Conservation (phyloP, 2,113 vertebrate genomes). For the Mellivora capensis region DNA sequence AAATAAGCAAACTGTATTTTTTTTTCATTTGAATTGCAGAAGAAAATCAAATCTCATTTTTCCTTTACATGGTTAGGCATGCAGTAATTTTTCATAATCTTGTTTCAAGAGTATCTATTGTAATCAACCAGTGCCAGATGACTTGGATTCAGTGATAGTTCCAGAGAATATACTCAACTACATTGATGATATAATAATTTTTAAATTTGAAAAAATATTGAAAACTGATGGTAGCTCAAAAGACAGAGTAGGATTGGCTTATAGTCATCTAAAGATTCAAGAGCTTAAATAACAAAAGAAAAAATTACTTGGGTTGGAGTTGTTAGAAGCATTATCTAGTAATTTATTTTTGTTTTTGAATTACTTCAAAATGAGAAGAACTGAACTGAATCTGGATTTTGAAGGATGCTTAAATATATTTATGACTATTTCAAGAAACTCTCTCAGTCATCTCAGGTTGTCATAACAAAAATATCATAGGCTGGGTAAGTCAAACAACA, state of each 20-base stretch:
- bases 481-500: background rate
- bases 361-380: background rate
- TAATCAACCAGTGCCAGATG: background rate
- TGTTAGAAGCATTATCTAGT: background rate
- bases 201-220: background rate
- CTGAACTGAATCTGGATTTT: background rate
- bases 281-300: background rate
- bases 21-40: background rate
- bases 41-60: background rate
- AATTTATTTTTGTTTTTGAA: background rate
- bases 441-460: background rate
- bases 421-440: background rate
- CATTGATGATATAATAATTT: background rate
- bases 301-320: background rate
- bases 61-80: background rate
- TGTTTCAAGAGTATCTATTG: background rate
- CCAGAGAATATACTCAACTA: background rate
- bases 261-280: background rate
- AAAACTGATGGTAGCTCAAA: background rate
- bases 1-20: background rate
- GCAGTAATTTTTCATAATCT: background rate
- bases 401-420: background rate
- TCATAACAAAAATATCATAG: background rate
- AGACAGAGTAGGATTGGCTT: background rate
- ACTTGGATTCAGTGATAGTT: background rate